Evolutionary conservation across 2,797 vertebrate genomes (phyloP).

Genomic region (Crenuchus spilurus): DNA sequence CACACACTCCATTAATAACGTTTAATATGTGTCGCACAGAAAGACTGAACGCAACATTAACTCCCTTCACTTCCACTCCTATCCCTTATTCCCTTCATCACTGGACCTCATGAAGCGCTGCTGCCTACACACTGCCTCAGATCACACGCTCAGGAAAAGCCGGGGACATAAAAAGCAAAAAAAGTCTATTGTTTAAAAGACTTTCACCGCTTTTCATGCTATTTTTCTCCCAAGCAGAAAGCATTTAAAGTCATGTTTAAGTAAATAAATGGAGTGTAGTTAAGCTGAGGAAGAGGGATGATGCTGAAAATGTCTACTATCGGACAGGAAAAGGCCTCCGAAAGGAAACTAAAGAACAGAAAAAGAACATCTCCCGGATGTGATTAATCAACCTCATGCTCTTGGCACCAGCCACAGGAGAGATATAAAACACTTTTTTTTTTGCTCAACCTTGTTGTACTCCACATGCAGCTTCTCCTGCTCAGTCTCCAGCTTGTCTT

Average conservation of each 20-base stretch:
- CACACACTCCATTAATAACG: conserved; percentile 75
- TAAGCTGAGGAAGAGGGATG: not conserved
- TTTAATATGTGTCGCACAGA: conserved; percentile 59
- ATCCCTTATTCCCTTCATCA: conserved; percentile 48
- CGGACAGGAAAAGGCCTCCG: not conserved
- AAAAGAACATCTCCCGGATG: not conserved
- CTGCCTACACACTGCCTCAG: conserved; percentile 41
- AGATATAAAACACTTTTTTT: not conserved
- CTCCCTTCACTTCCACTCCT: conserved; percentile 62
- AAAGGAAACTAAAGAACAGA: not conserved
- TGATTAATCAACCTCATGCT: not conserved
- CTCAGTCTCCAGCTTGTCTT: conserved; percentile 96
- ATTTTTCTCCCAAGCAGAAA: not conserved
- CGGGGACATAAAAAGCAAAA: not conserved
- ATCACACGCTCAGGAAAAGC: conserved; percentile 49
- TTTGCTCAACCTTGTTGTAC: conserved; percentile 87
- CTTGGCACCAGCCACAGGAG: not conserved
- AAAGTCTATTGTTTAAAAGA: not conserved
- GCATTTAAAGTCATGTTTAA: not conserved
- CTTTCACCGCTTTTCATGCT: not conserved
- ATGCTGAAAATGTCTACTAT: not conserved
- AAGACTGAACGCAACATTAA: conserved; percentile 72
- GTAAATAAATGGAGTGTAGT: not conserved
- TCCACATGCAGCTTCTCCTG: conserved; percentile 97
- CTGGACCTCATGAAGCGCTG: conserved; percentile 56